Conservation (phyloP, 2,797 vertebrate species). For the Vipera ursinii region DNA sequence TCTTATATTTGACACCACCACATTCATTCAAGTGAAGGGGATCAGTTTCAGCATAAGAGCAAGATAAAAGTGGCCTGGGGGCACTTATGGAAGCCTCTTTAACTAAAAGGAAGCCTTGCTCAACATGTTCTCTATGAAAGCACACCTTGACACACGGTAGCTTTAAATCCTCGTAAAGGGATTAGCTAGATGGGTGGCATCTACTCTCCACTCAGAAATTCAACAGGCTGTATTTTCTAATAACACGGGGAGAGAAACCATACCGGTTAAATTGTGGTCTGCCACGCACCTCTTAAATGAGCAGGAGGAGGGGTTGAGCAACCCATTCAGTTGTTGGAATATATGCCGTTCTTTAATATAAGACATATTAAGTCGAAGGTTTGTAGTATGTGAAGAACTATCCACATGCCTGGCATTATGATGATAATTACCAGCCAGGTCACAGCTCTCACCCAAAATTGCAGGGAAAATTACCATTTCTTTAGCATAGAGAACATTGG, state of each 20-base stretch:
- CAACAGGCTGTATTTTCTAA: background rate
- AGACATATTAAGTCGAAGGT: background rate
- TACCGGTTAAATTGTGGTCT: background rate
- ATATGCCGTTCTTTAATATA: background rate
- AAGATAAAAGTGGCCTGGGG: constrained; percentile 60
- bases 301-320: background rate
- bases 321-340: background rate
- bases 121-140: constrained; percentile 22
- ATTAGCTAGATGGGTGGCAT: constrained; percentile 38
- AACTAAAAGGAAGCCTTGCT: constrained; percentile 40
- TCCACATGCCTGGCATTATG: constrained; percentile 22
- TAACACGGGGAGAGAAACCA: background rate
- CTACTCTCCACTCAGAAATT: background rate
- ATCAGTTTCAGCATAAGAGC: constrained; percentile 41
- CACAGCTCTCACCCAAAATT: constrained; percentile 52
- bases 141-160: constrained; percentile 22
- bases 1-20: constrained; percentile 53
- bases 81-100: constrained; percentile 58
- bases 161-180: constrained; percentile 51
- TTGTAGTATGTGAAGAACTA: background rate
- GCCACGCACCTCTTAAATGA: background rate
- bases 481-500: constrained; percentile 45
- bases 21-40: constrained; percentile 50
- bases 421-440: constrained; percentile 60
- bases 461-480: constrained; percentile 67